Percentiles rank a stretch among this genome's conserved stretches.
Conservation (phyloP, 2,797 vertebrate genomes). For the Poecile montanus region DNA sequence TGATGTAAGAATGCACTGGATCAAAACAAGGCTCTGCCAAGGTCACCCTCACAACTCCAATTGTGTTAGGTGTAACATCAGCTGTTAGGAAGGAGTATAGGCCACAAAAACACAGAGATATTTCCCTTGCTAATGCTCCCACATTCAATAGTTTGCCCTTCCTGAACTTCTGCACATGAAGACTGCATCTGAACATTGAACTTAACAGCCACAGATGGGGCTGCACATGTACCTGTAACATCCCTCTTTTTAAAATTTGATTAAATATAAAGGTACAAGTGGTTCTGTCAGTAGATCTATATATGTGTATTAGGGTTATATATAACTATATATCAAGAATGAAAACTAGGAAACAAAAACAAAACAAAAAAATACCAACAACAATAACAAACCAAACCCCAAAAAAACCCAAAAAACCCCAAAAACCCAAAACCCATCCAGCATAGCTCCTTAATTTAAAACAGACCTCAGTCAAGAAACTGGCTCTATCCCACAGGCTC, state of each 20-base stretch:
- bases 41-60: not conserved
- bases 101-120: not conserved
- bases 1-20: not conserved
- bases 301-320: rapidly evolving
- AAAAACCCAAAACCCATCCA: not conserved
- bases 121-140: not conserved
- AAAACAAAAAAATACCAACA: not conserved
- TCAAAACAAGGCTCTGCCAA: not conserved
- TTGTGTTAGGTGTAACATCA: rapidly evolving
- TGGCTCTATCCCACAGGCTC: not conserved
- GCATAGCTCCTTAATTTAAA: not conserved
- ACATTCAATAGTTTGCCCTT: not conserved
- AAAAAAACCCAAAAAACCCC: not conserved
- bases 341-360: not conserved
- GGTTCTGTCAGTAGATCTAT: not conserved
- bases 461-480: not conserved
- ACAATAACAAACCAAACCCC: not conserved
- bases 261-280: not conserved
- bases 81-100: not conserved
- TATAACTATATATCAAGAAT: not conserved
- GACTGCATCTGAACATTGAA: not conserved
- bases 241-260: not conserved
- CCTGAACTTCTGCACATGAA: not conserved
- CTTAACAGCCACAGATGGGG: not conserved
- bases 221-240: not conserved